Percentiles rank a stretch among this genome's conserved stretches.
Evolutionary conservation across 2,888 invertebrate species (phyloP).

Genomic region (Ectropis crepuscularia): DNA sequence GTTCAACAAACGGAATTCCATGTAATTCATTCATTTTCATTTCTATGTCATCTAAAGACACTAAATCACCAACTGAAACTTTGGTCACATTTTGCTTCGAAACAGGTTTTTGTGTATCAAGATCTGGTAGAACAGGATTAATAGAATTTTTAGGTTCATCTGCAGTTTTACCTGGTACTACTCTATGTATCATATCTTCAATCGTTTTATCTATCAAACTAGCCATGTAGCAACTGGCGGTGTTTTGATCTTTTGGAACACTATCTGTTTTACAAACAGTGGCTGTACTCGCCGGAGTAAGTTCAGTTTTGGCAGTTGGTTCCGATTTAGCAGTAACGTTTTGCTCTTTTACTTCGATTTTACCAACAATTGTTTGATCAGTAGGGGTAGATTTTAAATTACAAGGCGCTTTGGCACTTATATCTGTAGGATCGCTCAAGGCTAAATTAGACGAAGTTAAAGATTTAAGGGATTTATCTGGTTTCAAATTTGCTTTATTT

Average conservation of each 20-base stretch:
- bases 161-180: constrained; percentile 54
- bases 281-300: constrained; percentile 58
- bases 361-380: constrained; percentile 57
- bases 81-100: constrained; percentile 44
- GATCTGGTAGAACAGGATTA: constrained; percentile 38
- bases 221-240: constrained; percentile 43
- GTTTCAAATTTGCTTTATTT: constrained; percentile 18
- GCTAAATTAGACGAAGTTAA: constrained; percentile 30
- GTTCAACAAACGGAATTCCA: constrained; percentile 72
- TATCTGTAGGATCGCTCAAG: constrained; percentile 28
- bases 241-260: constrained; percentile 57
- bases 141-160: constrained; percentile 51
- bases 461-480: constrained; percentile 15
- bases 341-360: constrained; percentile 53
- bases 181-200: constrained; percentile 73
- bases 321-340: constrained; percentile 41
- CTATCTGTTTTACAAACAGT: constrained; percentile 42
- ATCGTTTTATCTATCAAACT: constrained; percentile 77
- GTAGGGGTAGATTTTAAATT: constrained; percentile 42
- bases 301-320: constrained; percentile 28
- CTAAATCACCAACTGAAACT: constrained; percentile 28
- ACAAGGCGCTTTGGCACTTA: constrained; percentile 19
- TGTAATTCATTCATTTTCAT: constrained; percentile 80
- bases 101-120: constrained; percentile 41
- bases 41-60: constrained; percentile 70